Base-by-base conservation (phyloP, 2,113 vertebrate genomes). In the Leptosomus discolor region DNA sequence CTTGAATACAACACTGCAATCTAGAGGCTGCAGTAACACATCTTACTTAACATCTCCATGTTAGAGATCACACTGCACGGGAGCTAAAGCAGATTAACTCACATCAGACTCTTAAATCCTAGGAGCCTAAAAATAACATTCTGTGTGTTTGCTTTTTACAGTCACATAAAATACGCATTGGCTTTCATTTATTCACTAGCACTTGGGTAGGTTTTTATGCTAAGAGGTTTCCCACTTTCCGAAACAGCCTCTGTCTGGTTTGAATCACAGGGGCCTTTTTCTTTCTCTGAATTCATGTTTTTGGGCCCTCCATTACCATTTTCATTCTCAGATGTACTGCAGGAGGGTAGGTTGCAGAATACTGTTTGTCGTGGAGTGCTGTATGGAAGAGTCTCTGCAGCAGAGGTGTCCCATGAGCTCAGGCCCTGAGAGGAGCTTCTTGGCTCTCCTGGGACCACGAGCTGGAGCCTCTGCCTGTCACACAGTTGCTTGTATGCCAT, bases 81-180 rank as follows among this genome's bases (percentile, higher is more conserved):
- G 51, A 94, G 51, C 22, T 67, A 50, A 88, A 64, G 74, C 53
- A 85, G 64, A 93, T 83, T 90, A 92, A 92, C n/a, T 74, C 48
- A 71, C 56, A 75, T 27, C 87, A 91, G 73, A 30, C 21, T 95
- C 32, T 45, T 86, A 91, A 91, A 85, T 57, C n/a, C 54, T n/a
- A 30, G 32, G 22, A 88, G 22, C 58, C 88, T 83, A 83, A 94
- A 96, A 94, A n/a, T 61, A 94, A 39, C 75, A 27, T 85, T 57
- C 70, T 48, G 1, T 21, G 10, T 68, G 30, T 82, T 71, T 75
- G 63, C 26, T 92, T 91, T 95, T 84, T 65, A 69, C 29, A 46
- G 58, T 24, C 50, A 43, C 71, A 75, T 74, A 91, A 86, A 96
- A 58, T 26, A 77, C 0, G 0, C 45, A 21, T 45, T 57, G 67